Base-by-base conservation (phyloP, 2,797 vertebrate species). In the Gadopsis marmoratus region DNA sequence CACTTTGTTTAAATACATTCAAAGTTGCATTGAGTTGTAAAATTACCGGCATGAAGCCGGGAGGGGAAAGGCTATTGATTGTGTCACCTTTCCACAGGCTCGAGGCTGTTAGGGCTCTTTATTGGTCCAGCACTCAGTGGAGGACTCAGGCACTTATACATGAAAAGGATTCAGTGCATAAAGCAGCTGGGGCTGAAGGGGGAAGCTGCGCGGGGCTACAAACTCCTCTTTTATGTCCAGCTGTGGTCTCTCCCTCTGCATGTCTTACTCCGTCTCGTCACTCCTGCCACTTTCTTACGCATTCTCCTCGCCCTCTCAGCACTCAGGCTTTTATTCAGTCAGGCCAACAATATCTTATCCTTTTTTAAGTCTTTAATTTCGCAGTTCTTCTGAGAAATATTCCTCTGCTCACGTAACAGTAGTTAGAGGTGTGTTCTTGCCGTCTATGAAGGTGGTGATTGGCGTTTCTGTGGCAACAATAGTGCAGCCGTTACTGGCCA, bases 11-110 rank as follows among this genome's bases (percentile, higher is more conserved):
- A 63, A 84, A 75, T 63, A 33, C 3, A 43, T 82, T 85, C 56
- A 87, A 81, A 87, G 86, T 88, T 78, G 53, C 66, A 71, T 33
- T 71, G 72, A 83, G 61, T 71, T 67, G 55, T 43, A 62, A 73
- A 70, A 35, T 79, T 78, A 71, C 58, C 68, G 48, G 78, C 78
- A 76, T 69, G 83, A 82, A 65, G 82, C 66, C 26, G 16, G 75
- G 69, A 79, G 53, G 66, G 50, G 81, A 73, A 79, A 82, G 65
- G 65, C 76, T 88, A 92, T 93, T 87, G 92, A 94, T 93, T 91
- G 88, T 91, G 93, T 94, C 93, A 94, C 87, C 88, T 94, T 86
- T 92, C 92, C 86, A 85, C 74, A 68, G 73, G 83, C 89, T 77
- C 1, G 45, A 75, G 87, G 92, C 91, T 90, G 85, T 85, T 87